Percentiles rank a stretch among this genome's conserved stretches.
These are phyloP conservation scores for Pelvicachromis taeniatus DNA, from an alignment of 2,113 vertebrate genomes.

Conservation along the genomic window DNA sequence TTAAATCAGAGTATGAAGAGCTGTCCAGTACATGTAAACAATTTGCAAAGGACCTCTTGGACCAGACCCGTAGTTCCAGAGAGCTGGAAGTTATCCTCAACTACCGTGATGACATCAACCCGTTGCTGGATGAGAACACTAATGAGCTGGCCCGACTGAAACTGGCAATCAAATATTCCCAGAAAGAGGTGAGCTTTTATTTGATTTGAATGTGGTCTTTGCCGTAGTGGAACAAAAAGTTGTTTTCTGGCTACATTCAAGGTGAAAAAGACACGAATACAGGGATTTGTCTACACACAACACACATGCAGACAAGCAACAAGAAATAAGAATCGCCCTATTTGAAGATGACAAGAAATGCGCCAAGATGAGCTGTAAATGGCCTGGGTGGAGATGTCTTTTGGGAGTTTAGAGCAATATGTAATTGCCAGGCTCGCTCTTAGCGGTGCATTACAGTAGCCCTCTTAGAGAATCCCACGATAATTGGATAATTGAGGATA, in stretches of 20 bases:
- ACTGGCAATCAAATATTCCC: constrained; percentile 94
- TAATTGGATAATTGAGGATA: constrained; percentile 47
- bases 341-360: constrained; percentile 6
- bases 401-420: constrained; percentile 39
- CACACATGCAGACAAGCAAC: neutral
- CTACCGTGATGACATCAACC: constrained; percentile 87
- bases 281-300: neutral
- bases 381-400: constrained; percentile 48
- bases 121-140: constrained; percentile 83
- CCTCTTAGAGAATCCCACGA: constrained; percentile 38
- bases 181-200: constrained; percentile 87
- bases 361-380: constrained; percentile 40
- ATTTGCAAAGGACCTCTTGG: constrained; percentile 95
- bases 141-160: constrained; percentile 93
- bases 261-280: neutral
- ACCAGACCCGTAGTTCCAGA: constrained; percentile 94
- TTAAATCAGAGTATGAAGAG: constrained; percentile 94
- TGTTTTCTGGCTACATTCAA: neutral
- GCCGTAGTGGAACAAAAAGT: neutral
- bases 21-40: constrained; percentile 87
- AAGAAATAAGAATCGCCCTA: neutral
- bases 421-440: constrained; percentile 57
- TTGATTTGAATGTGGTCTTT: neutral
- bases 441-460: constrained; percentile 55
- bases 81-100: constrained; percentile 96